A percentile compares a stretch with the other conserved stretches of the same genome.
phyloP scores from a whole-genome alignment of 2,113 vertebrate genomes.

The Aplodontia rufa region DNA sequence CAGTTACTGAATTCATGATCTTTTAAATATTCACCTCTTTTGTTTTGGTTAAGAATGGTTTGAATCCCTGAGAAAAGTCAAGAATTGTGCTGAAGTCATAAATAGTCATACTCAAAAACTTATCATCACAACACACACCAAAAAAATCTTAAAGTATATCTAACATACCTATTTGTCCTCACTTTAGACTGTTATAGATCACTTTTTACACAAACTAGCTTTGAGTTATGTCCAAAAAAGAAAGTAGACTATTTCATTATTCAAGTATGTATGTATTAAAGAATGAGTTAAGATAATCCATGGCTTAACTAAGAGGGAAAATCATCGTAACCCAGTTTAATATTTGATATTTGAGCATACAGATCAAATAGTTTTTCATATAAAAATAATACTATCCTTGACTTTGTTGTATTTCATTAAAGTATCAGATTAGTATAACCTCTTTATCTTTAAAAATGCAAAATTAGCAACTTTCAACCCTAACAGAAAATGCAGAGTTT shows the following conservation, averaged over 20 bases:
- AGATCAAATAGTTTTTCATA: constrained; percentile 56
- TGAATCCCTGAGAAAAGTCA: constrained; percentile 7
- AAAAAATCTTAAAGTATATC: constrained; percentile 5
- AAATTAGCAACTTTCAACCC: neutral
- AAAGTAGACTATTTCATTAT: neutral
- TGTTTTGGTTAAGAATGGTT: neutral
- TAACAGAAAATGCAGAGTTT: neutral
- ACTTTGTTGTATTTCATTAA: constrained; percentile 35
- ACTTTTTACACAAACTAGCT: neutral
- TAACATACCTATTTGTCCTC: neutral
- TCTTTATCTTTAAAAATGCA: constrained; percentile 49
- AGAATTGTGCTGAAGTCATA: neutral
- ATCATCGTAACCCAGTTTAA: neutral
- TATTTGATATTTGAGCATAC: constrained; percentile 41
- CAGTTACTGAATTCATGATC: too few species aligned
- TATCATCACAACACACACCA: too few species aligned
- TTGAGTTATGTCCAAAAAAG: neutral
- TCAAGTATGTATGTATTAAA: neutral
- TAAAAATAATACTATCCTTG: neutral
- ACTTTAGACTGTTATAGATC: neutral
- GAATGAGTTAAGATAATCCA: neutral
- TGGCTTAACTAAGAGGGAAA: neutral
- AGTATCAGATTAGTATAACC: neutral
- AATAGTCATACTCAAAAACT: neutral
- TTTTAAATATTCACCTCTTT: constrained; percentile 16